Conservation (phyloP, 2,888 invertebrate genomes). For the Beris chalybata region DNA sequence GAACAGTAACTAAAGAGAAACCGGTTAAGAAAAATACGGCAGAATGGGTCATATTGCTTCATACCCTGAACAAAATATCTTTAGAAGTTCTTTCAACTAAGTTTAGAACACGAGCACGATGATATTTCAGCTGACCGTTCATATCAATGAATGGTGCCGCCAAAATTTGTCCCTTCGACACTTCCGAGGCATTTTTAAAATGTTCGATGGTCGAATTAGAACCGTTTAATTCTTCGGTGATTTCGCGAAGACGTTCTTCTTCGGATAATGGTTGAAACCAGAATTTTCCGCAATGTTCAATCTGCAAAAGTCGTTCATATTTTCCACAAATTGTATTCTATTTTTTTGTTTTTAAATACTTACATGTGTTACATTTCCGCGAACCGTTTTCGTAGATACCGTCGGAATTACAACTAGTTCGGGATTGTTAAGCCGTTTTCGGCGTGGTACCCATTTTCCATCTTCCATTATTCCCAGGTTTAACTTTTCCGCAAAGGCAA, state of each 20-base stretch:
- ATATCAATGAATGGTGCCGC: constrained; percentile 62
- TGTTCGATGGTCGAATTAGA: constrained; percentile 45
- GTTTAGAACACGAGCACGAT: constrained; percentile 62
- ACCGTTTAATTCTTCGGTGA: constrained; percentile 54
- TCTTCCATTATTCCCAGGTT: constrained; percentile 47
- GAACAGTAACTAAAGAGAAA: constrained; percentile 64
- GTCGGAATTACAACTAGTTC: constrained; percentile 64
- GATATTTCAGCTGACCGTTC: constrained; percentile 50
- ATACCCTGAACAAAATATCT: constrained; percentile 43
- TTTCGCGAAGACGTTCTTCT: constrained; percentile 48
- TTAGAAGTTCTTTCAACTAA: constrained; percentile 45
- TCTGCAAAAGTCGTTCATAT: constrained; percentile 41
- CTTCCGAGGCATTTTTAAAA: constrained; percentile 45
- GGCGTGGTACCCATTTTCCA: constrained; percentile 46
- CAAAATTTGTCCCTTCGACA: constrained; percentile 59
- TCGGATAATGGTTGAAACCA: constrained; percentile 51
- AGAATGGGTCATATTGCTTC: background rate
- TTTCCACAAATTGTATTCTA: background rate
- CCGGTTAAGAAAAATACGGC: background rate
- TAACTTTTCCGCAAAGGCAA: constrained; percentile 55
- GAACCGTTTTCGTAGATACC: constrained; percentile 58
- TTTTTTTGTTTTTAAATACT: constrained; percentile 40
- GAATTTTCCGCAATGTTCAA: constrained; percentile 51
- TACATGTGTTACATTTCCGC: constrained; percentile 61
- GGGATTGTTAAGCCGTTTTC: constrained; percentile 49